phyloP scores from a whole-genome alignment of 2,888 invertebrate genomes.

The Eristalis intricaria region DNA sequence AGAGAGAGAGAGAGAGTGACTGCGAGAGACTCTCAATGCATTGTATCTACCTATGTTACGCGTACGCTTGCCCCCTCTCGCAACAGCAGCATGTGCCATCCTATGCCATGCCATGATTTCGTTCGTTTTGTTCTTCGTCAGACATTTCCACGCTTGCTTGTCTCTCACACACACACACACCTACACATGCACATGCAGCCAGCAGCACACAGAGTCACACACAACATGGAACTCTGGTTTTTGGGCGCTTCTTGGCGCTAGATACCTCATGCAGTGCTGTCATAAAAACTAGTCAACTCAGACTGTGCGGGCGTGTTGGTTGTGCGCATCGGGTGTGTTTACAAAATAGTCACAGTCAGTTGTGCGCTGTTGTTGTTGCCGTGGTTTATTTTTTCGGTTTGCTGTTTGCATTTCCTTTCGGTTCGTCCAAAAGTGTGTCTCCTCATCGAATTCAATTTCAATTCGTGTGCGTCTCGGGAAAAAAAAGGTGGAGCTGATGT shows the following conservation, averaged over 20 bases:
- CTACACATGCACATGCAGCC: too few relatives aligned
- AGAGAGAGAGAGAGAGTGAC: not conserved
- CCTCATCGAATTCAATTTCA: conserved; percentile 7
- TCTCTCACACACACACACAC: conserved; percentile 36
- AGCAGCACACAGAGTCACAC: not conserved
- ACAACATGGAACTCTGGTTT: conserved; percentile 37
- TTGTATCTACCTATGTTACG: not conserved
- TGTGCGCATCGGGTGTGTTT: conserved; percentile 54
- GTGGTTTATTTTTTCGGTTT: not conserved
- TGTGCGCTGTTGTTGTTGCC: not conserved
- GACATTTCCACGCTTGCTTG: conserved; percentile 63
- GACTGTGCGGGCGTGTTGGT: conserved; percentile 67
- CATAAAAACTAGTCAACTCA: conserved; percentile 61
- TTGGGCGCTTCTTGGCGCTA: conserved; percentile 52
- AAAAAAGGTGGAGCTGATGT: not conserved
- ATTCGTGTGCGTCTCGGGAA: not conserved
- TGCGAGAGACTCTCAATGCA: not conserved
- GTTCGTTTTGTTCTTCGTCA: conserved; percentile 12
- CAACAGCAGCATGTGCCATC: not conserved
- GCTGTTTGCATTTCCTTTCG: too few relatives aligned
- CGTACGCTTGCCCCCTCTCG: not conserved
- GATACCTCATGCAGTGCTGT: conserved; percentile 61
- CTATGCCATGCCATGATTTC: not conserved
- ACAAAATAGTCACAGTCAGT: conserved; percentile 10
- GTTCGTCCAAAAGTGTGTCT: conserved; percentile 8